These are phyloP conservation scores for Aphaenogaster rudis DNA, from an alignment of 1,140 invertebrate species.

Conservation along the genomic window DNA sequence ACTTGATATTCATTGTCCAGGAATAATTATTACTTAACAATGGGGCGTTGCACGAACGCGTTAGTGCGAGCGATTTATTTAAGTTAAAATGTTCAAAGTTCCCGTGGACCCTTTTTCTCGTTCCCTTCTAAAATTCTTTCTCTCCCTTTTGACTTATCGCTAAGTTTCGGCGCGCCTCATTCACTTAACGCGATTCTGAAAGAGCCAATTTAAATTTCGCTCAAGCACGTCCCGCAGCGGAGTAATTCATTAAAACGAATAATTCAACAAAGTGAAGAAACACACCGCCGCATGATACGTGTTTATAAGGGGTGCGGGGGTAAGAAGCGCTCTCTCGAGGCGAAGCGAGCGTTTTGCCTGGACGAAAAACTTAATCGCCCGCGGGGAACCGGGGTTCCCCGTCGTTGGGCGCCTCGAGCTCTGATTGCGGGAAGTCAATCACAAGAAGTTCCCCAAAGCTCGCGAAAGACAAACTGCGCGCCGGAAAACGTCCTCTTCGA, in stretches of 20 bases:
- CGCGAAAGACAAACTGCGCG: slow-evolving; percentile 26
- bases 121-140: background rate
- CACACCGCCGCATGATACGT: slow-evolving; percentile 16
- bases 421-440: slow-evolving; percentile 68
- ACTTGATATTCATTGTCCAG: background rate
- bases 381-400: background rate
- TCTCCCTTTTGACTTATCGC: background rate
- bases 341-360: slow-evolving; percentile 26
- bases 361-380: slow-evolving; percentile 68
- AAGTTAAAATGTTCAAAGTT: slow-evolving; percentile 28
- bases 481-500: background rate
- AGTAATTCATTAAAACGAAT: slow-evolving; percentile 44
- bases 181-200: slow-evolving; percentile 8
- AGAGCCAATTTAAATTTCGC: slow-evolving; percentile 43
- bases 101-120: background rate
- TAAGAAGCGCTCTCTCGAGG: slow-evolving; percentile 36
- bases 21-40: slow-evolving; percentile 2
- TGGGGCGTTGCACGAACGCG: background rate
- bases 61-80: background rate
- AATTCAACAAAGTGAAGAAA: slow-evolving; percentile 45
- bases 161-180: background rate
- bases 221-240: background rate
- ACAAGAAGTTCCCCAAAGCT: slow-evolving; percentile 24
- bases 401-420: background rate
- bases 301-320: background rate